Conservation (phyloP, 2,113 vertebrate genomes). For the Stictonetta naevosa region DNA sequence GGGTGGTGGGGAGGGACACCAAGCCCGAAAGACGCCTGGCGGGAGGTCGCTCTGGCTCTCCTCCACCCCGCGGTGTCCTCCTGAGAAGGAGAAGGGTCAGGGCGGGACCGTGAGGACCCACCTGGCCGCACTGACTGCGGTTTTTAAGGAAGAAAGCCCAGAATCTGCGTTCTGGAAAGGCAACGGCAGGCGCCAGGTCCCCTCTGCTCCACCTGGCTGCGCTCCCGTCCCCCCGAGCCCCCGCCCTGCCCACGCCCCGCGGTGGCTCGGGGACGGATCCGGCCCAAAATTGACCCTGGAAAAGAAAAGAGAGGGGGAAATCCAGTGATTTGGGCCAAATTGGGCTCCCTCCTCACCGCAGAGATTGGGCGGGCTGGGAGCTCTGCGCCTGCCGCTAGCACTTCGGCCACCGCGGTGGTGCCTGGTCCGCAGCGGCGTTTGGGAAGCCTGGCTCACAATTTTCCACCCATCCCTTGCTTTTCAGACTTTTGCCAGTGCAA, state of each 20-base stretch:
- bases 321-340: neutral
- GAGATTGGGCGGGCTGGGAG: neutral
- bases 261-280: too few relatives aligned
- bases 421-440: neutral
- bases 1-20: rapidly evolving
- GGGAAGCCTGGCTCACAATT: neutral
- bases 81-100: too few relatives aligned
- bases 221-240: neutral
- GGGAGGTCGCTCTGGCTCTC: neutral
- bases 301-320: neutral
- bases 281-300: neutral
- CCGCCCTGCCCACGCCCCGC: neutral
- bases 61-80: too few relatives aligned
- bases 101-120: neutral
- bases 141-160: neutral
- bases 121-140: neutral
- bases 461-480: neutral
- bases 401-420: neutral
- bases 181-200: neutral
- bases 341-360: neutral
- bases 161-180: neutral
- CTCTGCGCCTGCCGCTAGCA: too few relatives aligned
- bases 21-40: neutral
- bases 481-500: conserved; percentile 93
- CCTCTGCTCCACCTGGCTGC: neutral